phyloP scores from a whole-genome alignment of 2,797 vertebrate species.

The Myotis planiceps region DNA sequence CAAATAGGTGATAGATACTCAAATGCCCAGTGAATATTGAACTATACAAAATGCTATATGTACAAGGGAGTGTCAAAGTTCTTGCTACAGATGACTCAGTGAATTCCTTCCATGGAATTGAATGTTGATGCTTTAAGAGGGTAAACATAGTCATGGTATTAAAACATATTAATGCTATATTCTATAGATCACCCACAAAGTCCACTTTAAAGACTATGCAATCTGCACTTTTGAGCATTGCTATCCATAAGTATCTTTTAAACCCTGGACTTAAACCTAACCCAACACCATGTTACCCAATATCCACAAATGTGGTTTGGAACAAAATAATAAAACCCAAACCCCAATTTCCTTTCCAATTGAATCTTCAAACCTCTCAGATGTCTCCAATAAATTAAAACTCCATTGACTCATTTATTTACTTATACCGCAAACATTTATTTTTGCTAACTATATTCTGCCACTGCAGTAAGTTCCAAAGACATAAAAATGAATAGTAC shows the following conservation, averaged over 20 bases:
- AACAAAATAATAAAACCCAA: not conserved
- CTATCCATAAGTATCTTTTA: not conserved
- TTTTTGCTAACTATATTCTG: not conserved
- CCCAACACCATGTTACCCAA: not conserved
- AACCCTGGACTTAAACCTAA: not conserved
- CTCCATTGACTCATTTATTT: not conserved
- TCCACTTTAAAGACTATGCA: not conserved
- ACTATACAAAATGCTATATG: not conserved
- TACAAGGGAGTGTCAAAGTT: not conserved
- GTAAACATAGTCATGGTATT: not conserved
- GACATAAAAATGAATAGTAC: not conserved
- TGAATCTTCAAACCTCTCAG: not conserved
- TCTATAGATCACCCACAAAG: not conserved
- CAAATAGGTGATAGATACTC: not conserved
- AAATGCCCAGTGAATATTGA: not conserved
- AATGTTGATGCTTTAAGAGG: slow-evolving; percentile 1
- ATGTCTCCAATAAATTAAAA: slow-evolving; percentile 1
- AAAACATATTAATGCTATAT: not conserved
- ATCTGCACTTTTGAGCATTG: not conserved
- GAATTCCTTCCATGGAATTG: not conserved
- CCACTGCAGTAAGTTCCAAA: not conserved
- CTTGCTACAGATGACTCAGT: not conserved
- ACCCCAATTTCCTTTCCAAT: not conserved
- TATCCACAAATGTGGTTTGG: not conserved
- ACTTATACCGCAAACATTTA: not conserved